Evolutionary conservation across 2,888 invertebrate genomes (phyloP).

Genomic region (Ectemnius continuus): DNA sequence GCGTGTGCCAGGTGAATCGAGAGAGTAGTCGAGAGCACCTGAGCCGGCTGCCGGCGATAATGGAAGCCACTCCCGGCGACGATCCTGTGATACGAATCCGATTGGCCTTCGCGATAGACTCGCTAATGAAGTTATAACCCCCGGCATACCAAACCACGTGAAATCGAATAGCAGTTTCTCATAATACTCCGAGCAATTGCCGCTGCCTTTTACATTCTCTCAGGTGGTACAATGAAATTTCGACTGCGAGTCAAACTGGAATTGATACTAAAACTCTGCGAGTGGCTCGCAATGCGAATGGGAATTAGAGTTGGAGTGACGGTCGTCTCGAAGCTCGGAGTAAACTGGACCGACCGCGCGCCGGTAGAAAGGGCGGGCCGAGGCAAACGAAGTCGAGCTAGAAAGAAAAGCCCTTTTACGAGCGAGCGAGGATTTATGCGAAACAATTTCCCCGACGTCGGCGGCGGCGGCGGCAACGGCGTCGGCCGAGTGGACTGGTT

Average conservation of each 20-base stretch:
- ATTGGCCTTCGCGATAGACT: constrained; percentile 15
- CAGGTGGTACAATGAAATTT: no score
- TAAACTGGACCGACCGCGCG: background rate
- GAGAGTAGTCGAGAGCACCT: background rate
- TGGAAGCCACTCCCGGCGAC: background rate
- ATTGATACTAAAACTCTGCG: constrained; percentile 1
- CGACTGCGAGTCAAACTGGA: constrained; percentile 43
- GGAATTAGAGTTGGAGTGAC: no score
- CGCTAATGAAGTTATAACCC: constrained; percentile 19
- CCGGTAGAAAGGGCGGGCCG: constrained; percentile 6
- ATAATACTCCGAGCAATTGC: background rate
- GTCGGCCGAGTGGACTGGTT: constrained; percentile 49
- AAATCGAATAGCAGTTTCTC: constrained; percentile 7
- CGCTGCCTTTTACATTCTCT: background rate
- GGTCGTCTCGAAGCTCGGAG: background rate
- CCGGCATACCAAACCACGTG: background rate
- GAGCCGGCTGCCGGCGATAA: background rate
- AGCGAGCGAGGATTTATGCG: constrained; percentile 66
- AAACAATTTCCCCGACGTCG: constrained; percentile 69
- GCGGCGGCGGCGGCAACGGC: no score
- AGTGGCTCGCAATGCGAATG: no score
- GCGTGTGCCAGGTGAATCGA: background rate
- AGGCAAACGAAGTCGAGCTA: background rate
- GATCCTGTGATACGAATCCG: constrained; percentile 23
- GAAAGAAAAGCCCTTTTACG: constrained; percentile 60